These are phyloP conservation scores for Nothoprocta perdicaria DNA, from an alignment of 2,113 vertebrate species.

Conservation along the genomic window DNA sequence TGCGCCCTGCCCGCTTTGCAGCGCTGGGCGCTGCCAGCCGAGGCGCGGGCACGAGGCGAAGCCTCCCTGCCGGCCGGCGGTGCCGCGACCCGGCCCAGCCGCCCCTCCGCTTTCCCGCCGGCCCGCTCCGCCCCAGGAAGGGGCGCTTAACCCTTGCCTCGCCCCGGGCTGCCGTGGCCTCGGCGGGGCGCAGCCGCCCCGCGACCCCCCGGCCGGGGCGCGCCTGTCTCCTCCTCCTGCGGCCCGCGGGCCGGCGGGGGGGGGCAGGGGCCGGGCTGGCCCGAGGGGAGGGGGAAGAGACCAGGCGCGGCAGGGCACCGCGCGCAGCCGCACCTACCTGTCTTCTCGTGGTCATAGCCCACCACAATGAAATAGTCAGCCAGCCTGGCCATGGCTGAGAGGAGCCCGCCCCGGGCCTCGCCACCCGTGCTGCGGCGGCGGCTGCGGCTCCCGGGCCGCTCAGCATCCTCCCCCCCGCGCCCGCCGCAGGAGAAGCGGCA, in stretches of 20 bases:
- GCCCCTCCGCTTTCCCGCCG: not conserved
- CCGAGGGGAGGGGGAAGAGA: conserved; percentile 34
- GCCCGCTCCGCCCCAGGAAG: not conserved
- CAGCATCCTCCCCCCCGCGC: conserved; percentile 89
- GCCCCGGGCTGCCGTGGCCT: not conserved
- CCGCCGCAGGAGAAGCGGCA: conserved; percentile 76
- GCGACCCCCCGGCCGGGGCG: not conserved
- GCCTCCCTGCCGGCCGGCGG: not conserved
- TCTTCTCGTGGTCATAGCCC: conserved; percentile 93
- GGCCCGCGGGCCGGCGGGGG: conserved; percentile 1
- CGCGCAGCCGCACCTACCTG: conserved; percentile 82
- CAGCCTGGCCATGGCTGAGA: conserved; percentile 90
- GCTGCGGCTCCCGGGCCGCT: conserved; percentile 73
- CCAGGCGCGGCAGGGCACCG: conserved; percentile 28
- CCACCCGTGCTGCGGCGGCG: conserved; percentile 48
- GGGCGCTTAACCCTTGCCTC: not conserved
- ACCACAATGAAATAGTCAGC: conserved; percentile 96
- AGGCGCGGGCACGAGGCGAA: not conserved
- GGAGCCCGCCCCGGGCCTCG: conserved; percentile 29
- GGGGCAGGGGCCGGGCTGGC: conserved; percentile 11
- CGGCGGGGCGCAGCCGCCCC: not conserved
- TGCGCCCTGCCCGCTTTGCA: no score
- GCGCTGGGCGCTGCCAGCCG: not conserved
- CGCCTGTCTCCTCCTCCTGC: conserved; percentile 47
- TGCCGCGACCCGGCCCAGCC: not conserved